Conservation (phyloP, 2,888 invertebrate species). For the Agonopterix alstromeriana region DNA sequence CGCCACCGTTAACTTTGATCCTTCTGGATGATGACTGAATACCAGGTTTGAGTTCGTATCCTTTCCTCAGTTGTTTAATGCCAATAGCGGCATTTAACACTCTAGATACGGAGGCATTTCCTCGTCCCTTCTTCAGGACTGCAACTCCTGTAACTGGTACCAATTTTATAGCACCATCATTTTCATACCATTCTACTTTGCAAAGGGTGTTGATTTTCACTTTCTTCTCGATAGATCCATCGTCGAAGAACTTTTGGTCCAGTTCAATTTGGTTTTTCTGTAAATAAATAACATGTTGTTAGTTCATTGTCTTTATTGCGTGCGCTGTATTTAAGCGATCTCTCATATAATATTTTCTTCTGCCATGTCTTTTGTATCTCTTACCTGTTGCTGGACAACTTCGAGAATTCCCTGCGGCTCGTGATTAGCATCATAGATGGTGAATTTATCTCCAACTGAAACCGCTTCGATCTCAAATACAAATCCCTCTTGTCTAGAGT, state of each 20-base stretch:
- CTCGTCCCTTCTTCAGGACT: constrained; percentile 68
- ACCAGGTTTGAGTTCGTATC: constrained; percentile 80
- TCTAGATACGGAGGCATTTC: constrained; percentile 70
- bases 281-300: constrained; percentile 14
- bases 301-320: neutral
- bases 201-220: constrained; percentile 78
- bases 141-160: constrained; percentile 78
- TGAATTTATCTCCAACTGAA: constrained; percentile 82
- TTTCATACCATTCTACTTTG: constrained; percentile 83
- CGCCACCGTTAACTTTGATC: constrained; percentile 77
- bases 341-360: no score
- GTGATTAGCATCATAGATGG: constrained; percentile 81
- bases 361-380: neutral
- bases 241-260: constrained; percentile 58
- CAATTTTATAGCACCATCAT: constrained; percentile 76
- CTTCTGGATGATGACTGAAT: constrained; percentile 79
- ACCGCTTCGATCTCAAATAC: constrained; percentile 83
- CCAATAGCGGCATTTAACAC: constrained; percentile 78
- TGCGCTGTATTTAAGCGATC: no score
- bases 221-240: constrained; percentile 77
- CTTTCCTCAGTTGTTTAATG: constrained; percentile 69
- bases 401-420: constrained; percentile 82
- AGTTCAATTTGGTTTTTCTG: constrained; percentile 69
- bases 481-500: constrained; percentile 84
- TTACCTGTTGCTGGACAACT: constrained; percentile 81